Evolutionary conservation across 1,140 invertebrate species (phyloP), one percentile per base, ranked within the genome.

Genomic region (Drosophila lini): DNA sequence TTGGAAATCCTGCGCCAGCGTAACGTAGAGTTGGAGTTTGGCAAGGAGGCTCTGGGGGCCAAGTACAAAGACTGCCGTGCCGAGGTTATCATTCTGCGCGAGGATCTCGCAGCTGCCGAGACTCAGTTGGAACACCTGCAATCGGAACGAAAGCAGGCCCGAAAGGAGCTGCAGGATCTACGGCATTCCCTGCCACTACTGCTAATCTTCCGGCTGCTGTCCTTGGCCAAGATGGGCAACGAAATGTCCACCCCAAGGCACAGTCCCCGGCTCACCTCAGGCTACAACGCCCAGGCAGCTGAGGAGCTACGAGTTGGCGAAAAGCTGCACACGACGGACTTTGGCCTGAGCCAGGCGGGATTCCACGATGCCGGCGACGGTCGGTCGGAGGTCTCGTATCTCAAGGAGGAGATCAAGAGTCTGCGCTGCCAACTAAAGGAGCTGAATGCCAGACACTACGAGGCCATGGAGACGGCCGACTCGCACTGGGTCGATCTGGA

Each of bases 401-500:
- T 92, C 3, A 86, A 84, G 55, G 91, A 91, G 11, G 90, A 92
- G 64, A 64, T 92, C 2, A 93, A 93, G 71, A 93, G 91, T 50
- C 92, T 94, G 56, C 88, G 84, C 19, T 50, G 63, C 32, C 85
- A 88, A 7, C 94, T 96, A 28, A 93, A 93, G 36, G 95, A 96
- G 48, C 76, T 96, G 7, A 95, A 96, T 81, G 93, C 94, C 38
- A 94, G 95, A 0, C 96, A 96, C 73, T 93, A 96, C 81, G 95
- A 95, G 78, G 96, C 96, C 56, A 92, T 97, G 74, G 94, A 95
- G 74, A 94, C 96, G 61, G 96, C 96, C 2, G 96, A 96, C 57
- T 94, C 95, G 47, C 94, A 96, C 89, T 96, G 96, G 94, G 94
- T 94, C 0, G 94, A 95, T 44, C 93, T 96, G 92, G 95, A 96